Evolutionary conservation across 35 echinoderm and acorn worm genomes (phyloP).

Genomic region (Ophiothrix spiculata): DNA sequence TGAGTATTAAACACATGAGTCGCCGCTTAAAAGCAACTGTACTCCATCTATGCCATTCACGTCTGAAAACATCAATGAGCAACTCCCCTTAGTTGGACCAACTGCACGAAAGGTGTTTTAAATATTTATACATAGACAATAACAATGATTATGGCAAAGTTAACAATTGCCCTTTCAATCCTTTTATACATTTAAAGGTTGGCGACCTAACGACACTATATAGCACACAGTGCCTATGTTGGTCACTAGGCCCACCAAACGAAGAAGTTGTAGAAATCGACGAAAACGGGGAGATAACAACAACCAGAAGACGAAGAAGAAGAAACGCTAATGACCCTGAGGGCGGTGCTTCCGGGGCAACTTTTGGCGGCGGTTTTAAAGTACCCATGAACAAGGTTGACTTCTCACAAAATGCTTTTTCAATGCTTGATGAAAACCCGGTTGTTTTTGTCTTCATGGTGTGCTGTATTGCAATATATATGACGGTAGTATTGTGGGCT

Average conservation of each 20-base stretch:
- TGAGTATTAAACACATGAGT: too few relatives aligned
- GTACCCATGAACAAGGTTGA: slow-evolving; percentile 94
- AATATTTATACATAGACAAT: too few relatives aligned
- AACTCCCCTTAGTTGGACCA: too few relatives aligned
- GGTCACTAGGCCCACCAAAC: background rate
- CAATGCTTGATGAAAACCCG: slow-evolving; percentile 92
- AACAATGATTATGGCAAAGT: too few relatives aligned
- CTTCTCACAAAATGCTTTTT: slow-evolving; percentile 74
- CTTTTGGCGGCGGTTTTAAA: slow-evolving; percentile 84
- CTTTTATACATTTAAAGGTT: slow-evolving; percentile 35
- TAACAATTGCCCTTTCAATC: too few relatives aligned
- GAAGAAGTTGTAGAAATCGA: background rate
- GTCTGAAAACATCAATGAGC: too few relatives aligned
- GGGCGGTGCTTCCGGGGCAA: background rate
- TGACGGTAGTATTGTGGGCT: slow-evolving; percentile 72
- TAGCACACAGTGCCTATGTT: slow-evolving; percentile 60
- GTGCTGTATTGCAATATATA: slow-evolving; percentile 64
- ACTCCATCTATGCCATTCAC: too few relatives aligned
- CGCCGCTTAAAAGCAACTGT: too few relatives aligned
- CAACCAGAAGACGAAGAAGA: background rate
- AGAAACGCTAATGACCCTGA: background rate
- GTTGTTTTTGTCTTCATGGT: slow-evolving; percentile 90
- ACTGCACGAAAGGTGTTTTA: too few relatives aligned
- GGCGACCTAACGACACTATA: slow-evolving; percentile 40
- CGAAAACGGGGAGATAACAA: slow-evolving; percentile 27